Percentiles rank a stretch among this genome's conserved stretches.
These are phyloP conservation scores for Ambastaia sidthimunki DNA, from an alignment of 2,797 vertebrate species.

Conservation along the genomic window DNA sequence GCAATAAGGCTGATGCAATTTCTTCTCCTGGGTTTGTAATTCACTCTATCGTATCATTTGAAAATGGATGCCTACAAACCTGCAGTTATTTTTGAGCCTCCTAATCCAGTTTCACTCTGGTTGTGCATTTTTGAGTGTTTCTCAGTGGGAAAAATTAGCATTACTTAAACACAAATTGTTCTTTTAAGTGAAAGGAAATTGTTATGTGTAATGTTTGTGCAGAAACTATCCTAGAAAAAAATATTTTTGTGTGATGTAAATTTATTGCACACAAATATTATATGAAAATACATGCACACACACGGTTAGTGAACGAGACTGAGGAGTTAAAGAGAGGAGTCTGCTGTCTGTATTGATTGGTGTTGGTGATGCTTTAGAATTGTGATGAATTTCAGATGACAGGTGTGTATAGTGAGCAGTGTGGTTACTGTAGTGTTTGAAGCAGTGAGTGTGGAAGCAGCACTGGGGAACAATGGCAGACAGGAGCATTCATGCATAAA, in stretches of 20 bases:
- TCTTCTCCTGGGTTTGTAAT: constrained; percentile 67
- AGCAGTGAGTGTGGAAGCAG: constrained; percentile 67
- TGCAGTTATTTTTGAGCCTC: constrained; percentile 4
- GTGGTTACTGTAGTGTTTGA: constrained; percentile 68
- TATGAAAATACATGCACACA: too few species aligned
- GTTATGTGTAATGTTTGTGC: neutral
- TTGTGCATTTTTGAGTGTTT: constrained; percentile 1
- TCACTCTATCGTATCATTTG: constrained; percentile 40
- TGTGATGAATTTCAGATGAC: constrained; percentile 11
- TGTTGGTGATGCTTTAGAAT: neutral
- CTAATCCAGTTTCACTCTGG: constrained; percentile 24
- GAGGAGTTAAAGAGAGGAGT: neutral
- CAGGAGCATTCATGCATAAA: constrained; percentile 77
- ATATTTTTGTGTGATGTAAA: too few species aligned
- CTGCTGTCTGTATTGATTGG: neutral
- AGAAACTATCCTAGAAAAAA: neutral
- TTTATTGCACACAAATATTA: too few species aligned
- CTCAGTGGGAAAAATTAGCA: neutral
- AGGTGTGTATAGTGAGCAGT: constrained; percentile 61
- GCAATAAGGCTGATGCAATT: constrained; percentile 74
- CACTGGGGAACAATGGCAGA: constrained; percentile 70
- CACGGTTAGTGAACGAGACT: neutral
- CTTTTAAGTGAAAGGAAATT: neutral
- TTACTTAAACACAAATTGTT: neutral
- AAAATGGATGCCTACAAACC: constrained; percentile 29